Percentiles rank a stretch among this genome's conserved stretches.
Evolutionary conservation across 2,113 vertebrate species (phyloP).

Genomic region (Orientallactaga bullata): DNA sequence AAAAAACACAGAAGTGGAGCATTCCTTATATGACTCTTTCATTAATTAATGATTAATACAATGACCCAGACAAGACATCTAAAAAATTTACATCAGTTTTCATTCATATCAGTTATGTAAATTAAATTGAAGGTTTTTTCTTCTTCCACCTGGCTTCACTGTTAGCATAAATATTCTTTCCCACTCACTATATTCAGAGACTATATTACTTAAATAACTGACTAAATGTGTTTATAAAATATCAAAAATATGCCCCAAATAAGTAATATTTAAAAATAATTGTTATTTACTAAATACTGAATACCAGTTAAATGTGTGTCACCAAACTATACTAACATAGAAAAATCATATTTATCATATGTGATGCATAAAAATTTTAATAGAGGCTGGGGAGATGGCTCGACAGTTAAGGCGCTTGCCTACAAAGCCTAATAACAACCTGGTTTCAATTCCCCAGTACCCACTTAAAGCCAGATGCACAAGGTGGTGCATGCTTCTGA

Average conservation of each 20-base stretch:
- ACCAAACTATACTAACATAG: background rate
- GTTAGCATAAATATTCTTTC: background rate
- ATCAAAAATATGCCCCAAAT: conserved; percentile 7
- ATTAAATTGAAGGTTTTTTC: background rate
- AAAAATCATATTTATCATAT: conserved; percentile 26
- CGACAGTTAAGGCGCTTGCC: too few species aligned
- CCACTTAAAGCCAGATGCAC: too few species aligned
- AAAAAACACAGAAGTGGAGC: background rate
- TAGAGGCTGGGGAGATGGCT: too few species aligned
- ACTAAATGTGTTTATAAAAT: conserved; percentile 46
- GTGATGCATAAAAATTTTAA: conserved; percentile 21
- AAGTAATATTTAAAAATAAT: conserved; percentile 41
- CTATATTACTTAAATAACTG: conserved; percentile 24
- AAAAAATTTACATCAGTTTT: conserved; percentile 55
- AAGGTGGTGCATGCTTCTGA: too few species aligned
- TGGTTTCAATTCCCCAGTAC: too few species aligned
- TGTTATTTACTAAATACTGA: conserved; percentile 31
- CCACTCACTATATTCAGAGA: background rate
- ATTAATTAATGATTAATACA: conserved; percentile 61
- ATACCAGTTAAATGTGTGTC: conserved; percentile 9
- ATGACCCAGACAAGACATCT: conserved; percentile 46
- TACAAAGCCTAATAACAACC: too few species aligned
- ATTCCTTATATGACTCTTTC: conserved; percentile 44
- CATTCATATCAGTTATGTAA: conserved; percentile 46
- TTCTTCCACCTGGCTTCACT: background rate